Evolutionary conservation across 2,113 vertebrate genomes (phyloP), one percentile per base, ranked within the genome.

Genomic region (Pedionomus torquatus): DNA sequence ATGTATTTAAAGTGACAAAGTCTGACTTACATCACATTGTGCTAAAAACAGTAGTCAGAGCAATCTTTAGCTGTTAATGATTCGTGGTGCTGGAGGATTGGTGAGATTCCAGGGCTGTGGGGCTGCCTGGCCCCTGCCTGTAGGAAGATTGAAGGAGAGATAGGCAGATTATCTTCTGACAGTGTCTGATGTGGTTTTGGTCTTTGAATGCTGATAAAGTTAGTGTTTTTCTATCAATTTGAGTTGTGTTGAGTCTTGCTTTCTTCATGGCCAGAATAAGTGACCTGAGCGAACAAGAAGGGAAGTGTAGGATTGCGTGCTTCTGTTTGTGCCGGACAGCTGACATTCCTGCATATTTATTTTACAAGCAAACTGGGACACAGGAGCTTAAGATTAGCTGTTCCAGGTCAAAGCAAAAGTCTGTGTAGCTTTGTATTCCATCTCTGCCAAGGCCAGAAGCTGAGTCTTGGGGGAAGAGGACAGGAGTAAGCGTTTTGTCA

Each of bases 21-120:
- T 79, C 91, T 89, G 72, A 51, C 77, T 94, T 84, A 63, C 17
- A 71, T 81, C 80, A 68, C 65, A 30, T 63, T 75, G 72, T 82
- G 74, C 91, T 95, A 89, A 91, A 87, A 93, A 39, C 81, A 78
- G 93, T 64, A 95, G 93, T 44, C 72, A 68, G 83, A 64, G 71
- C 80, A 81, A 66, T 92, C 89, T 87, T 89, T 63, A 78, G 77
- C 72, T 94, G 94, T 96, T 96, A 91, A 91, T 96, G 91, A 91
- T 95, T 94, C 77, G 64, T 78, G n/a, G 7, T 74, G 0, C 3
- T 51, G 43, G 65, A 82, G 93, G 89, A 75, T 23, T 93, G 77
- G 65, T 94, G 77, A 82, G 91, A 75, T 96, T 82, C 72, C 94
- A 89, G 94, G 89, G 60, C 69, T n/a, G 37, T 52, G 30, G 9